phyloP scores from a whole-genome alignment of 2,113 vertebrate species.

The Centrocercus urophasianus region DNA sequence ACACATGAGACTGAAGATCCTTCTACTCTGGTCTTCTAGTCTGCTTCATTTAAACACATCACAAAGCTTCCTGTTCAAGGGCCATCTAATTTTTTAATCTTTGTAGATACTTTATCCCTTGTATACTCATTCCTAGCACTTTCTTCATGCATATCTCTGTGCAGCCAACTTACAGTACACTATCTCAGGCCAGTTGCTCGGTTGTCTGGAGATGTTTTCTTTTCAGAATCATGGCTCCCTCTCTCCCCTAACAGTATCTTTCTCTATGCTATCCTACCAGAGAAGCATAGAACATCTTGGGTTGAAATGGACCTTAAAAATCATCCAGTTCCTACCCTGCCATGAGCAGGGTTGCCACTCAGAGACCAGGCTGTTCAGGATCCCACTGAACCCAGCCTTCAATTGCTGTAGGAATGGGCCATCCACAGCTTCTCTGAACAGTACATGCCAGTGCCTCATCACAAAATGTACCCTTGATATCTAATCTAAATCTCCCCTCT shows the following conservation, averaged over 20 bases:
- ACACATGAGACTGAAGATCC: background rate
- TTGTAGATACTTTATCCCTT: background rate
- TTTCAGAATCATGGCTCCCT: background rate
- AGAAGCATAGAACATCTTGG: too few relatives aligned
- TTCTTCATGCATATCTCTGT: accelerated
- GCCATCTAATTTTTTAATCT: background rate
- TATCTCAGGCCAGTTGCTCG: background rate
- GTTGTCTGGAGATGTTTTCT: background rate
- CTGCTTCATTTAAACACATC: background rate
- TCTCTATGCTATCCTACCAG: background rate
- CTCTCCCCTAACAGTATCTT: background rate
- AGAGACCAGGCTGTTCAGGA: background rate
- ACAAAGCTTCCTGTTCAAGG: background rate
- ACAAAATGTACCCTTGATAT: too few relatives aligned
- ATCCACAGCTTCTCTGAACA: too few relatives aligned
- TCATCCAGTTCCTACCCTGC: background rate
- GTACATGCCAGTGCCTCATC: too few relatives aligned
- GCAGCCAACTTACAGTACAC: accelerated
- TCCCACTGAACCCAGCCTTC: too few relatives aligned
- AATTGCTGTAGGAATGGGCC: too few relatives aligned
- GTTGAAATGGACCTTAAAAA: background rate
- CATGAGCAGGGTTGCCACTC: too few relatives aligned
- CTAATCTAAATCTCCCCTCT: too few relatives aligned
- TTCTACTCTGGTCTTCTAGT: background rate
- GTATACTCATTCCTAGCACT: background rate